These are phyloP conservation scores for Hypselothyrea guttata DNA, from an alignment of 2,888 invertebrate genomes.

Conservation along the genomic window DNA sequence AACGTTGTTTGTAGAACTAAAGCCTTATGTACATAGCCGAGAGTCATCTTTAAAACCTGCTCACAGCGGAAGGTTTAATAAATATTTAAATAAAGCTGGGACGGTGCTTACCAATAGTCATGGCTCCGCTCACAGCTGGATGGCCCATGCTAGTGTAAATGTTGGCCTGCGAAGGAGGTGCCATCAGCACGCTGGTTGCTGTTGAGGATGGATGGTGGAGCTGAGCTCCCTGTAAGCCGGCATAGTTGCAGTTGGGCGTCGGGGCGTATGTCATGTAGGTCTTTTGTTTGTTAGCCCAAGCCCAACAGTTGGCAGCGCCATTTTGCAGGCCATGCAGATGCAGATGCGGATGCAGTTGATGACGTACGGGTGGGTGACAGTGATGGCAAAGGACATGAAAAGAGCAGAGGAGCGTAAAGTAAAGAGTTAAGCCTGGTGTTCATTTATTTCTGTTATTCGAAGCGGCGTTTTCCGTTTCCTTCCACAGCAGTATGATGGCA, in stretches of 20 bases:
- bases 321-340: constrained; percentile 33
- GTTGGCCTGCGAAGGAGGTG: constrained; percentile 74
- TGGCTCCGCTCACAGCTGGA: constrained; percentile 72
- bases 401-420: constrained; percentile 38
- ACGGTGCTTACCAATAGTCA: constrained; percentile 77
- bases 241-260: constrained; percentile 79
- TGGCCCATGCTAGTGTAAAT: constrained; percentile 77
- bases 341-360: constrained; percentile 27
- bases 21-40: background rate
- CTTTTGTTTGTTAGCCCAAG: constrained; percentile 56
- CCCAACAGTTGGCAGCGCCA: constrained; percentile 45
- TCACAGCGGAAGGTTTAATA: constrained; percentile 1
- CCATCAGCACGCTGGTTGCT: constrained; percentile 80
- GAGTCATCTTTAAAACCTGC: constrained; percentile 8
- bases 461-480: constrained; percentile 26
- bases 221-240: constrained; percentile 67
- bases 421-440: constrained; percentile 49
- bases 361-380: constrained; percentile 14
- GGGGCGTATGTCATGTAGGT: constrained; percentile 81
- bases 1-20: background rate
- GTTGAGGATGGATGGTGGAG: constrained; percentile 67
- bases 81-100: constrained; percentile 14
- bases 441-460: constrained; percentile 51
- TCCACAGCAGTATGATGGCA: too few relatives aligned
- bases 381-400: constrained; percentile 44